Evolutionary conservation across 2,888 invertebrate genomes (phyloP).

Genomic region (Pachliopta kotzebuea): DNA sequence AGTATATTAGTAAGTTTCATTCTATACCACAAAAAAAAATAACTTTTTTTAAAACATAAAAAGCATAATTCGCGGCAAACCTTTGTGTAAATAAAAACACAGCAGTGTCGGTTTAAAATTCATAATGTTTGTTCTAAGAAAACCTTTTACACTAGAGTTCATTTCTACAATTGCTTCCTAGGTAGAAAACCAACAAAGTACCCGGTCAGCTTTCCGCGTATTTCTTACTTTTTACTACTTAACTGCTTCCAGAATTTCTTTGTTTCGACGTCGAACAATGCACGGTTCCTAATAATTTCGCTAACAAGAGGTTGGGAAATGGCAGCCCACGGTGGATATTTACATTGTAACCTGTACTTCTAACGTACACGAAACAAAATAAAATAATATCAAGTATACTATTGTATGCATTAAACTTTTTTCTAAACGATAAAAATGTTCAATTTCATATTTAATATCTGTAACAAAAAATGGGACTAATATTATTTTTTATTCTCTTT

Average conservation of each 20-base stretch:
- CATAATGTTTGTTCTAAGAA: conserved; percentile 33
- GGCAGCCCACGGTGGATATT: conserved; percentile 48
- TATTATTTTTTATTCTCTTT: too few species aligned
- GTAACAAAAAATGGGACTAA: neutral
- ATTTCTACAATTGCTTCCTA: conserved; percentile 41
- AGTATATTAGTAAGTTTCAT: neutral
- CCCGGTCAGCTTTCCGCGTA: conserved; percentile 48
- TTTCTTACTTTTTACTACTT: conserved; percentile 62
- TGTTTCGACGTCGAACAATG: conserved; percentile 63
- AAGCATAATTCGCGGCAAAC: neutral
- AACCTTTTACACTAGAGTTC: conserved; percentile 30
- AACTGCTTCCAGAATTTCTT: conserved; percentile 49
- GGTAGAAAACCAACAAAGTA: conserved; percentile 41
- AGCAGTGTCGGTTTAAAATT: neutral
- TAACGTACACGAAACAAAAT: conserved; percentile 48
- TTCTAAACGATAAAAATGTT: neutral
- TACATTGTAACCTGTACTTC: conserved; percentile 47
- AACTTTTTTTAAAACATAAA: neutral
- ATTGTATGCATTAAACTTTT: conserved; percentile 1
- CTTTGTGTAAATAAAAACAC: neutral
- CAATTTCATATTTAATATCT: neutral
- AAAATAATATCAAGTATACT: conserved; percentile 32
- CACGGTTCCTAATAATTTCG: conserved; percentile 67
- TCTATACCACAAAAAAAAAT: too few species aligned
- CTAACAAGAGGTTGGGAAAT: conserved; percentile 58